Conservation (phyloP, 1,140 invertebrate species). For the Frieseomelitta varia region DNA sequence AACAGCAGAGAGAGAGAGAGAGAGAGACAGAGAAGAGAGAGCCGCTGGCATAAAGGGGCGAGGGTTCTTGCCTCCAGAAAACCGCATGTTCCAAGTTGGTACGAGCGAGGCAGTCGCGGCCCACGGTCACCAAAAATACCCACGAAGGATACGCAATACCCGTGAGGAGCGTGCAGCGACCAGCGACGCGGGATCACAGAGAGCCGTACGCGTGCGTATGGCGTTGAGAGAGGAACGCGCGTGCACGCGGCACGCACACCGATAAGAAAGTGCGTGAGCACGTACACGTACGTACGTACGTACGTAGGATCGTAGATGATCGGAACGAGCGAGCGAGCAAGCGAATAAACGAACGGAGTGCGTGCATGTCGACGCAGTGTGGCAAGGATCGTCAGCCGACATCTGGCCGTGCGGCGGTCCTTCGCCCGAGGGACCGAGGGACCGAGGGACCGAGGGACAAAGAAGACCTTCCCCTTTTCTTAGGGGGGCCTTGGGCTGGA, state of each 20-base stretch:
- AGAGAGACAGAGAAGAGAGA: no score
- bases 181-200: conserved; percentile 41
- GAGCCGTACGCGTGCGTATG: conserved; percentile 33
- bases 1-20: neutral
- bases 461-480: conserved; percentile 74
- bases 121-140: conserved; percentile 61
- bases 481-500: conserved; percentile 63
- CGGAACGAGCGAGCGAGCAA: neutral
- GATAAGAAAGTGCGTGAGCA: conserved; percentile 25
- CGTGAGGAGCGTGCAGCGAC: conserved; percentile 38
- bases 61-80: neutral
- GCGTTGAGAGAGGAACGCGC: neutral
- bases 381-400: conserved; percentile 67
- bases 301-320: neutral
- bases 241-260: neutral
- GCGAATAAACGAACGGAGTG: neutral
- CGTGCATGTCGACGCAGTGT: conserved; percentile 48
- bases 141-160: conserved; percentile 47
- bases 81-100: neutral
- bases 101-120: neutral
- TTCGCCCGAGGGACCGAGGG: conserved; percentile 64
- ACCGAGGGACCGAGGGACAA: conserved; percentile 66
- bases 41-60: neutral
- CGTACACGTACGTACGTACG: no score
- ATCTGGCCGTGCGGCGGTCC: conserved; percentile 70